Evolutionary conservation across 2,888 invertebrate species (phyloP).

Genomic region (Agonopterix arenella): DNA sequence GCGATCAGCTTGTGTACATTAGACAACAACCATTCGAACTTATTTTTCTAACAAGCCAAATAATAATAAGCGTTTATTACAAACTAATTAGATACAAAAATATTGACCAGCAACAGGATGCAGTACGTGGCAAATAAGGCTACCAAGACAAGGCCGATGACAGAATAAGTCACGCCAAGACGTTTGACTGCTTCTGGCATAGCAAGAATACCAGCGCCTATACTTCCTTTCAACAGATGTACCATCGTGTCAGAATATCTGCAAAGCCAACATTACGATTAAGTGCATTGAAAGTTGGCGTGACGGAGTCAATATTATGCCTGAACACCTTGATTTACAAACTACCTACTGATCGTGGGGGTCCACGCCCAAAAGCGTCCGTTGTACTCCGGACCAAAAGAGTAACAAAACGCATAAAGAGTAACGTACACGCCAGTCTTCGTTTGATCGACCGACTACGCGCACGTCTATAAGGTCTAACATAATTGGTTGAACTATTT

Average conservation of each 20-base stretch:
- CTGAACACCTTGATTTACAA: background rate
- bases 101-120: constrained; percentile 81
- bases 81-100: too few relatives aligned
- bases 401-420: too few relatives aligned
- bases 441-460: too few relatives aligned
- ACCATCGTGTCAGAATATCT: constrained; percentile 92
- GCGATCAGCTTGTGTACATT: too few relatives aligned
- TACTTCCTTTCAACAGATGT: constrained; percentile 93
- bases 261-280: constrained; percentile 11
- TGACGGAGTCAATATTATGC: background rate
- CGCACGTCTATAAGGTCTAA: too few relatives aligned
- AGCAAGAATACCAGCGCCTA: constrained; percentile 96
- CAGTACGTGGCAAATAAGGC: constrained; percentile 84
- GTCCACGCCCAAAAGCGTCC: background rate
- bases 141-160: constrained; percentile 77
- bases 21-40: too few relatives aligned
- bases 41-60: too few relatives aligned
- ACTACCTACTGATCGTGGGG: background rate
- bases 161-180: constrained; percentile 79
- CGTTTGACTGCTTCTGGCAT: constrained; percentile 81
- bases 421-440: too few relatives aligned
- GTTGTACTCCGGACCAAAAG: too few relatives aligned
- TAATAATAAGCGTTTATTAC: too few relatives aligned
- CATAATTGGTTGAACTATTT: too few relatives aligned
- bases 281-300: background rate